phyloP scores from a whole-genome alignment of 2,888 invertebrate species.

The Flexamia atlantica region DNA sequence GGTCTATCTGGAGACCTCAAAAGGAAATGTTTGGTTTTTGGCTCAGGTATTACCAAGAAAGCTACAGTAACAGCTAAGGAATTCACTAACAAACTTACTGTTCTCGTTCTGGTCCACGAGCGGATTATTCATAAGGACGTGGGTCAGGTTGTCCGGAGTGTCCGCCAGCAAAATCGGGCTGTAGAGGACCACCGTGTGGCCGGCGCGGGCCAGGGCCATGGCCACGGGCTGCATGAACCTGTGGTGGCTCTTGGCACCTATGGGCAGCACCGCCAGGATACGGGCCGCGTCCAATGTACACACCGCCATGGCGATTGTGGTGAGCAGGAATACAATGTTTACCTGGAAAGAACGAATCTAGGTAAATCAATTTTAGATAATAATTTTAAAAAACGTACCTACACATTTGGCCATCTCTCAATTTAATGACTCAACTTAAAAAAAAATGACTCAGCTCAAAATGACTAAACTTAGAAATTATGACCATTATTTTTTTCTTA shows the following conservation, averaged over 20 bases:
- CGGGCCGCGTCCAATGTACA: neutral
- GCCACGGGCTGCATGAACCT: neutral
- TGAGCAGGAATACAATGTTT: neutral
- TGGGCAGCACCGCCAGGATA: conserved; percentile 7
- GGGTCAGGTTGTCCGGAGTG: neutral
- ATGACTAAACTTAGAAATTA: no score
- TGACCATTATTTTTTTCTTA: no score
- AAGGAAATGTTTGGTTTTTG: no score
- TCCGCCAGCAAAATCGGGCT: neutral
- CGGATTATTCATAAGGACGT: neutral
- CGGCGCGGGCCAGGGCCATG: neutral
- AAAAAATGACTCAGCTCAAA: no score
- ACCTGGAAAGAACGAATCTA: no score
- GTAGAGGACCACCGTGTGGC: conserved; percentile 17
- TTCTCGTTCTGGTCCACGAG: neutral
- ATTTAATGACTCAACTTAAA: no score
- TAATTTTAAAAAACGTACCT: no score
- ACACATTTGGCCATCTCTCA: no score
- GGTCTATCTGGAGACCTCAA: no score
- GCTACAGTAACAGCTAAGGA: no score
- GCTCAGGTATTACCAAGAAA: no score
- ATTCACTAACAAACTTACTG: conserved; percentile 1
- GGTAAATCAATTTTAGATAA: no score
- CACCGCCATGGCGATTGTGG: neutral
- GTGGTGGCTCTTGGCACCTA: conserved; percentile 22